Percentiles rank a stretch among this genome's conserved stretches.
Conservation (phyloP, 2,888 invertebrate species). For the Augochlorella aurata region DNA sequence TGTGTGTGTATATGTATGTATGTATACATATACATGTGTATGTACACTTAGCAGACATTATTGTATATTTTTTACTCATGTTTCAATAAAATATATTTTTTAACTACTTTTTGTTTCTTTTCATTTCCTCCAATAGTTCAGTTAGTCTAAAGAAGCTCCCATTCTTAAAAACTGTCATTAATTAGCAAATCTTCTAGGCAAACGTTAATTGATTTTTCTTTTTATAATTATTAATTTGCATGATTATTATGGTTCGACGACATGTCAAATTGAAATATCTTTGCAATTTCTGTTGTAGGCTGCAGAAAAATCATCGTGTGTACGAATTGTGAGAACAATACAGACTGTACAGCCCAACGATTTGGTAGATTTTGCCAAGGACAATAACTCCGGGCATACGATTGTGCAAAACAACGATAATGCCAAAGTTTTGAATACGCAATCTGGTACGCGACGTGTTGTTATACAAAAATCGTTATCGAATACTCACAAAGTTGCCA, state of each 20-base stretch:
- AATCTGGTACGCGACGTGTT: slow-evolving; percentile 70
- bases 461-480: slow-evolving; percentile 74
- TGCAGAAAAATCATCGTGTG: slow-evolving; percentile 65
- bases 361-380: slow-evolving; percentile 38
- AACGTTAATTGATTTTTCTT: not conserved
- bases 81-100: slow-evolving; percentile 72
- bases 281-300: slow-evolving; percentile 64
- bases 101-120: slow-evolving; percentile 67
- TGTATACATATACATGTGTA: not conserved
- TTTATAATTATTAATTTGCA: not conserved
- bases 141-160: not conserved
- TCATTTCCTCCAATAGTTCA: slow-evolving; percentile 64
- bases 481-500: slow-evolving; percentile 67
- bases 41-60: slow-evolving; percentile 40
- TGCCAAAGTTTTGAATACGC: slow-evolving; percentile 50
- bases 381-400: slow-evolving; percentile 34
- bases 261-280: not conserved
- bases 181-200: not conserved
- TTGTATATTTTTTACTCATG: slow-evolving; percentile 62
- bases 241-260: not conserved
- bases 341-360: slow-evolving; percentile 68
- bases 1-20: not conserved
- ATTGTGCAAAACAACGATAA: slow-evolving; percentile 53
- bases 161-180: not conserved
- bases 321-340: slow-evolving; percentile 73